A percentile compares a stretch with the other conserved stretches of the same genome.
Evolutionary conservation across 1,140 invertebrate species (phyloP).

Genomic region (honey bee (Apis mellifera)): DNA sequence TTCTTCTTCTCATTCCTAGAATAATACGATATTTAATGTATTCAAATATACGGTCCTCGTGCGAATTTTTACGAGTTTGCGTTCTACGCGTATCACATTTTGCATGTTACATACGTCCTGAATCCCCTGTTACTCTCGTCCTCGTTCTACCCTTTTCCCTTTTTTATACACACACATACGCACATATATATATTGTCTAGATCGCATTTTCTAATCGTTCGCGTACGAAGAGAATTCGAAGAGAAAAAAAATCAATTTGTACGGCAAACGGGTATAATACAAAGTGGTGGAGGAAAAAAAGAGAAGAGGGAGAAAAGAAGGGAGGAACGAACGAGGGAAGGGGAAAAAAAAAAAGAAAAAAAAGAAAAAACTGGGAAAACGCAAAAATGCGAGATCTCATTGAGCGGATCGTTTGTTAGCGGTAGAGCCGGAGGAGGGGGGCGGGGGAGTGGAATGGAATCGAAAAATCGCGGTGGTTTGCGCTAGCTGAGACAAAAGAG

Average conservation of each 20-base stretch:
- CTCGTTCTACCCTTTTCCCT: background rate
- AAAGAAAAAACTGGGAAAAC: constrained; percentile 11
- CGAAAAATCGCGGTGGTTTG: constrained; percentile 62
- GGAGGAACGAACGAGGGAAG: background rate
- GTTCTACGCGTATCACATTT: background rate
- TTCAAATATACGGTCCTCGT: background rate
- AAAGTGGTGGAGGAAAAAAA: background rate
- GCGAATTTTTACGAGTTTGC: background rate
- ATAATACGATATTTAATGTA: background rate
- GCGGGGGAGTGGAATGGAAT: constrained; percentile 30
- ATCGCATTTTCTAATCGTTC: too few relatives aligned
- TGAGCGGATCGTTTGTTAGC: constrained; percentile 59
- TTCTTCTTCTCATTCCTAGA: background rate
- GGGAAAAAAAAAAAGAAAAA: background rate
- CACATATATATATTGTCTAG: too few relatives aligned
- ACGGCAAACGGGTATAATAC: too few relatives aligned
- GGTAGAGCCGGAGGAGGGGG: background rate
- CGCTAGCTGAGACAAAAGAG: constrained; percentile 42
- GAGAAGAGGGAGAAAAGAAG: background rate
- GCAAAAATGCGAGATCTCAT: constrained; percentile 48
- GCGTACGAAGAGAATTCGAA: too few relatives aligned
- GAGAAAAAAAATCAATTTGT: too few relatives aligned
- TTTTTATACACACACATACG: background rate
- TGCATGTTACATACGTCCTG: too few relatives aligned
- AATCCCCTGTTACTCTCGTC: too few relatives aligned